Percentiles rank a stretch among this genome's conserved stretches.
These are phyloP conservation scores for Arvicanthis niloticus DNA, from an alignment of 2,113 vertebrate genomes.

Conservation along the genomic window DNA sequence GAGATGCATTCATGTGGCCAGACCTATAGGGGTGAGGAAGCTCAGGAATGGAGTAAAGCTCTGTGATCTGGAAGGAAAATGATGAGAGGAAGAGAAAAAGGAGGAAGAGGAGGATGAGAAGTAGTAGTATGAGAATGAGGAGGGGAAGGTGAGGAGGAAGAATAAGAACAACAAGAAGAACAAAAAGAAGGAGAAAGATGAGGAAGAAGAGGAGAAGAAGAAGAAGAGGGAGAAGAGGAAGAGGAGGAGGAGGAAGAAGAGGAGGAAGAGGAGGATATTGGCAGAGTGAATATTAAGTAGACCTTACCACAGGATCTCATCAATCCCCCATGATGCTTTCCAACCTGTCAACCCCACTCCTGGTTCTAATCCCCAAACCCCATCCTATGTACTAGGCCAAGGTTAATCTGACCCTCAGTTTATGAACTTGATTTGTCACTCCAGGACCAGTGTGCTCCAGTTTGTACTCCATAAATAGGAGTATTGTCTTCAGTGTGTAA, in stretches of 20 bases:
- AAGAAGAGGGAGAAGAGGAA: rapidly evolving
- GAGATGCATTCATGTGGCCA: neutral
- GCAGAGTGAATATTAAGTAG: neutral
- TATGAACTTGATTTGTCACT: neutral
- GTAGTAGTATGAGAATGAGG: neutral
- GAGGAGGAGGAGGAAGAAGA: neutral
- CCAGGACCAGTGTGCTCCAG: neutral
- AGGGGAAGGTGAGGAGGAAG: neutral
- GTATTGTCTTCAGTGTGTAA: neutral
- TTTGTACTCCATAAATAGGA: neutral
- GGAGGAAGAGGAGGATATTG: rapidly evolving
- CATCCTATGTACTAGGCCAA: neutral
- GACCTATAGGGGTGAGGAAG: neutral
- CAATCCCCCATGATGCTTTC: neutral
- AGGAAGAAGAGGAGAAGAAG: neutral
- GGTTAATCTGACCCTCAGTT: neutral
- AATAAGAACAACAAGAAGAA: too few species aligned
- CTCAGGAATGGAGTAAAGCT: neutral
- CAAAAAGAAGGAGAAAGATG: neutral
- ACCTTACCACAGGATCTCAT: neutral
- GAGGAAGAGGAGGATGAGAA: neutral
- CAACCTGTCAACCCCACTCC: neutral
- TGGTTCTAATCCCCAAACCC: neutral
- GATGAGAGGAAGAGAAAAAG: neutral
- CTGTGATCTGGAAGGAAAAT: neutral